Evolutionary conservation across 2,888 invertebrate species (phyloP), one percentile per base, ranked within the genome.

Genomic region (Bhutanitis thaidina): DNA sequence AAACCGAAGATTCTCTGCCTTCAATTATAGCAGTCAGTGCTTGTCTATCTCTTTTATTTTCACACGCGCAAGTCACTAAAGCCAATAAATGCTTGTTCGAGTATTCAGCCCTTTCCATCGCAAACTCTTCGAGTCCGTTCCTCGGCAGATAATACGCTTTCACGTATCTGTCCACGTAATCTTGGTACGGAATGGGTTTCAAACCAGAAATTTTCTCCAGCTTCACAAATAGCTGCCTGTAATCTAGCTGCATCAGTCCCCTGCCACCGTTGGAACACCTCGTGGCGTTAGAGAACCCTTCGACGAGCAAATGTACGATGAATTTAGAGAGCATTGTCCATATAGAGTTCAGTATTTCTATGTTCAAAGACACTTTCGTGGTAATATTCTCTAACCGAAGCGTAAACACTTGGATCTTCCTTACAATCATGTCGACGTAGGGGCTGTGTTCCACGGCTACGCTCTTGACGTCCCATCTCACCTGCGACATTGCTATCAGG

Each of bases 191-290:
- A 12, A 97, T 90, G 1, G 97, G 97, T 69, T 94, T 94, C 7
- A 97, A 74, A 0, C 93, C 92, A 0, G 97, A 95, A 48, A 98
- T 93, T 67, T 95, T 93, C 78, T 98, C 98, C 45, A 97, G 90
- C 74, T 98, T 97, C 15, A 96, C 93, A 60, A 97, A 92, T 56
- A 98, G 93, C 75, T 99, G 98, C 7, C 97, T 96, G 70, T 97
- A 98, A 89, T 99, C 99, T 15, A 99, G 88, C 73, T 98, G 98
- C 99, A 99, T 99, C 8, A 99, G 82, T 0, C 98, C 99, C 34
- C 99, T 90, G 0, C 99, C 99, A 16, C 97, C 98, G 62, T 97
- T 97, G 0, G 97, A 95, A 80, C 99, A 99, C 75, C 97, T 98
- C 56, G 95, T 96, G 0, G 96, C 95, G 67, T 94, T 94, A 0